Evolutionary conservation across 2,113 vertebrate genomes (phyloP), one percentile per base, ranked within the genome.

Genomic region (Brienomyrus brachyistius): DNA sequence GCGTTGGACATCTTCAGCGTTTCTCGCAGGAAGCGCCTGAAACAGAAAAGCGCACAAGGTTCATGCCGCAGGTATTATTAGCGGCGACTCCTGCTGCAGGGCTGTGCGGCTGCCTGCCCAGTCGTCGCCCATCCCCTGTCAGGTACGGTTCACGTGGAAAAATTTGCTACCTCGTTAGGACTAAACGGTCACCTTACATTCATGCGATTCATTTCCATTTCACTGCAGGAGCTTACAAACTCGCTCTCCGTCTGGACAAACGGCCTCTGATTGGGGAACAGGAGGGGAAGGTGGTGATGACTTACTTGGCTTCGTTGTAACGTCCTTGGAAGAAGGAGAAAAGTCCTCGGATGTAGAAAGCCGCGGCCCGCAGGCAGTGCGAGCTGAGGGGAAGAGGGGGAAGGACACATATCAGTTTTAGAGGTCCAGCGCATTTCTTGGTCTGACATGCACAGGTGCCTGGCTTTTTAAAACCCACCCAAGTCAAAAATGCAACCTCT

Each of bases 1-100:
- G 98, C 98, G 0, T 99, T 99, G 0, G 98, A 99, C 98, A 99
- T 99, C 94, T 99, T 99, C 93, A 99, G 95, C 0, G 98, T 99
- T 94, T 99, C 98, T 56, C 98, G 96, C n/a, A 99, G 90, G 91
- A 99, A 99, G 2, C 98, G 94, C 89, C 98, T 99, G 86, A 0
- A 77, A 51, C 5, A 17, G 82, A 88, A 87, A 56, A 50, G 40
- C n/a, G n/a, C n/a, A n/a, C n/a, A n/a, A n/a, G n/a, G n/a, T n/a
- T n/a, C n/a, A n/a, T n/a, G n/a, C 66, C n/a, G 27, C 66, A 4
- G 10, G n/a, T 52, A 52, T 52, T 19, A 52, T 52, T 17, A 52
- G 51, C 51, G 27, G 59, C 10, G 5, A 35, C 4, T 88, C 40
- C 31, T 27, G 27, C 13, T 40, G 5, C 80, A 47, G 35, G 80